Percentiles rank a stretch among this genome's conserved stretches.
phyloP scores from a whole-genome alignment of 2,888 invertebrate genomes.

The Acanthosepion esculentum region DNA sequence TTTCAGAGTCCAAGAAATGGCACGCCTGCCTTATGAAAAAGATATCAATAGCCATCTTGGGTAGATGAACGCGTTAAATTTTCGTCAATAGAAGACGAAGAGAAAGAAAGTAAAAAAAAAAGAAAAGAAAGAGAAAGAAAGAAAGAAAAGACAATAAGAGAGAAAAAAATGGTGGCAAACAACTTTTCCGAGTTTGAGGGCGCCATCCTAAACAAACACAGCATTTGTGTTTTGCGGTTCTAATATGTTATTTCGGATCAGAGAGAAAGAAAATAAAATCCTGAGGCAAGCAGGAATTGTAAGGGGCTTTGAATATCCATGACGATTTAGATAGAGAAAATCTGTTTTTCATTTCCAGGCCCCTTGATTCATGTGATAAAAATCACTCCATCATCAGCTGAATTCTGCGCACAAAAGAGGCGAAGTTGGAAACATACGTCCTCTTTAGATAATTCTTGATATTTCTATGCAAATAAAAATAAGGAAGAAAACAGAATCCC shows the following conservation, averaged over 20 bases:
- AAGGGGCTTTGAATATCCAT: background rate
- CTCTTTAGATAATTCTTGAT: background rate
- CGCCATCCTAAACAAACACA: background rate
- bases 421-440: background rate
- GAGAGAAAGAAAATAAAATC: background rate
- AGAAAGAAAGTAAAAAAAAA: background rate
- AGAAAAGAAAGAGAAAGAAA: too few species aligned
- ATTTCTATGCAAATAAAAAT: background rate
- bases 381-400: background rate
- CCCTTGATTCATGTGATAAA: background rate
- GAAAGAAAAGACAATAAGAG: background rate
- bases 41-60: background rate
- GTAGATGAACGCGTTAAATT: background rate
- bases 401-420: background rate
- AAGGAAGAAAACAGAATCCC: background rate
- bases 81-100: background rate
- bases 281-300: background rate
- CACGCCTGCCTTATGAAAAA: background rate
- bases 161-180: background rate
- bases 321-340: constrained; percentile 2
- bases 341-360: background rate
- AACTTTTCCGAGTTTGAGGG: background rate
- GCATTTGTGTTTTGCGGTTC: background rate
- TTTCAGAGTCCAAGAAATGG: background rate
- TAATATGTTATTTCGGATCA: background rate